Conservation (phyloP, 2,113 vertebrate species). For the Noctilio leporinus region DNA sequence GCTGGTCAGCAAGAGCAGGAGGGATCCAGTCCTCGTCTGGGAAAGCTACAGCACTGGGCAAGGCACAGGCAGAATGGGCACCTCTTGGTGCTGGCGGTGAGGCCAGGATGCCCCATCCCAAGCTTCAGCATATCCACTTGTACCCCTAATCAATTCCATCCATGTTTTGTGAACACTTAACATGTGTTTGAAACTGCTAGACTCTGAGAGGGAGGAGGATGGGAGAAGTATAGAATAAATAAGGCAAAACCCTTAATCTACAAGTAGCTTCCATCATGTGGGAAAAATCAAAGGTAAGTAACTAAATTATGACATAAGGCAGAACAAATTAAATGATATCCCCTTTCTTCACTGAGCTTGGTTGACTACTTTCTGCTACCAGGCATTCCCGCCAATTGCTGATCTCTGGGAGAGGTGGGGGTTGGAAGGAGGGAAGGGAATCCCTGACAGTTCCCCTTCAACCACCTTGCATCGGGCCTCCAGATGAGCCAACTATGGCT, state of each 20-base stretch:
- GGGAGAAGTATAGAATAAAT: slow-evolving; percentile 3
- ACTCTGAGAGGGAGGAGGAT: background rate
- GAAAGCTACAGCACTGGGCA: slow-evolving; percentile 65
- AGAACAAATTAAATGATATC: slow-evolving; percentile 15
- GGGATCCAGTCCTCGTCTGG: slow-evolving; percentile 26
- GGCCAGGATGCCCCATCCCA: background rate
- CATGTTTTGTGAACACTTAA: background rate
- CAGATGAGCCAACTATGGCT: slow-evolving; percentile 70
- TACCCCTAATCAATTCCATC: background rate
- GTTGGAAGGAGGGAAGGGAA: background rate
- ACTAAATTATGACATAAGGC: background rate
- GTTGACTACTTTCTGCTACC: background rate
- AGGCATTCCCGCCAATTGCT: background rate
- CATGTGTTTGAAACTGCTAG: background rate
- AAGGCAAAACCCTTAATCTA: slow-evolving; percentile 12
- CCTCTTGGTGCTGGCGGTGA: slow-evolving; percentile 67
- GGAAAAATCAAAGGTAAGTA: background rate
- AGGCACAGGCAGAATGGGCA: slow-evolving; percentile 35
- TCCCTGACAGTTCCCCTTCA: background rate
- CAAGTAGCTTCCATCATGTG: background rate
- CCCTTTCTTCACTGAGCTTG: background rate
- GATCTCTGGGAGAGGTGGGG: background rate
- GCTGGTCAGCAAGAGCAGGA: background rate
- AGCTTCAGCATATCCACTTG: background rate
- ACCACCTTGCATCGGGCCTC: background rate